Percentiles rank a stretch among this genome's conserved stretches.
Conservation (phyloP, 2,113 vertebrate genomes). For the Sakesphorus luctuosus region DNA sequence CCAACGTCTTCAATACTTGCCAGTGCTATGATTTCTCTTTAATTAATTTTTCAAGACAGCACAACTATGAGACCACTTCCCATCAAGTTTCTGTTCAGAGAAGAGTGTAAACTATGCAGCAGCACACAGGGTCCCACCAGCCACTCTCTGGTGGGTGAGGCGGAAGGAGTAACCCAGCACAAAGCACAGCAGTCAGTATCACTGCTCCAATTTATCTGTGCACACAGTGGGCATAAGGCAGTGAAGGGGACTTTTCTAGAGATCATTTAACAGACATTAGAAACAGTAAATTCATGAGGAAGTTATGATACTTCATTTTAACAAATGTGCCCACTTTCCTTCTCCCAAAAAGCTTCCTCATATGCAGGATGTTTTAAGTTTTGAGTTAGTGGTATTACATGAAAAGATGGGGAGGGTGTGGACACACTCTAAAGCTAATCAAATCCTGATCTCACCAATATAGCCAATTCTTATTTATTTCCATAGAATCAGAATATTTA, state of each 20-base stretch:
- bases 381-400: background rate
- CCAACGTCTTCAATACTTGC: background rate
- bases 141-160: background rate
- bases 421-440: background rate
- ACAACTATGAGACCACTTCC: background rate
- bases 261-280: background rate
- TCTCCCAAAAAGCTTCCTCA: background rate
- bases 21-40: accelerated
- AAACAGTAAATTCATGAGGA: background rate
- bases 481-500: background rate
- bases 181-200: background rate
- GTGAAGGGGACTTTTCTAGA: background rate
- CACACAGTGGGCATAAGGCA: accelerated
- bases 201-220: background rate
- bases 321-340: background rate
- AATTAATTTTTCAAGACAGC: background rate
- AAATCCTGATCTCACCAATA: background rate
- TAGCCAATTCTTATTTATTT: background rate
- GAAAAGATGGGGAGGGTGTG: background rate
- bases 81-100: background rate
- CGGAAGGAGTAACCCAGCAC: accelerated
- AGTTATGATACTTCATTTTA: background rate
- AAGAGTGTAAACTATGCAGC: background rate
- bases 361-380: background rate
- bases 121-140: background rate